These are phyloP conservation scores for Adelphocoris suturalis DNA, from an alignment of 2,888 invertebrate genomes.

Conservation along the genomic window DNA sequence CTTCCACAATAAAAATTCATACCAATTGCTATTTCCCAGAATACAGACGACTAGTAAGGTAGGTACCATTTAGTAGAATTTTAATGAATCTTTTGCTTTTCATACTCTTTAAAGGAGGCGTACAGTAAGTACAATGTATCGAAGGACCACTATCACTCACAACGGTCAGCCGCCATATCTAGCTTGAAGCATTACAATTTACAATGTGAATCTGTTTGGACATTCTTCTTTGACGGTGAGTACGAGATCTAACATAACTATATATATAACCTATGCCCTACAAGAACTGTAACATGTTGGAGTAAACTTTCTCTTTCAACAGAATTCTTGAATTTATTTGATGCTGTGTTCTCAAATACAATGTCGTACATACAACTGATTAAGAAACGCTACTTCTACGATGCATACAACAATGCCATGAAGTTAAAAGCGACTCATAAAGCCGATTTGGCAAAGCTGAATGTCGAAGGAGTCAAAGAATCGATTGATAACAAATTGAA, in stretches of 20 bases:
- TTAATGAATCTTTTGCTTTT: no score
- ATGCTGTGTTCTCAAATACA: background rate
- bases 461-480: slow-evolving; percentile 47
- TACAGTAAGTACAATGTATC: slow-evolving; percentile 12
- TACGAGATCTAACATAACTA: background rate
- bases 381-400: slow-evolving; percentile 40
- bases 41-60: no score
- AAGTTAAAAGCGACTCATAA: slow-evolving; percentile 28
- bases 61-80: no score
- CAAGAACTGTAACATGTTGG: no score
- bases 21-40: no score
- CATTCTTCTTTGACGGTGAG: slow-evolving; percentile 34
- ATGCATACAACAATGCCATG: slow-evolving; percentile 43
- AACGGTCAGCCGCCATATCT: background rate
- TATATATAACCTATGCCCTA: no score
- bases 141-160: background rate
- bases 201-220: slow-evolving; percentile 62
- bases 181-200: slow-evolving; percentile 59
- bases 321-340: background rate
- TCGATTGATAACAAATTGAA: slow-evolving; percentile 57
- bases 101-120: background rate
- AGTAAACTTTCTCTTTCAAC: background rate
- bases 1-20: no score
- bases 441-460: slow-evolving; percentile 41
- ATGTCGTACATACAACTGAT: background rate